Evolutionary conservation across 1,140 invertebrate species (phyloP), one percentile per base, ranked within the genome.

Genomic region (Colletes latitarsis): DNA sequence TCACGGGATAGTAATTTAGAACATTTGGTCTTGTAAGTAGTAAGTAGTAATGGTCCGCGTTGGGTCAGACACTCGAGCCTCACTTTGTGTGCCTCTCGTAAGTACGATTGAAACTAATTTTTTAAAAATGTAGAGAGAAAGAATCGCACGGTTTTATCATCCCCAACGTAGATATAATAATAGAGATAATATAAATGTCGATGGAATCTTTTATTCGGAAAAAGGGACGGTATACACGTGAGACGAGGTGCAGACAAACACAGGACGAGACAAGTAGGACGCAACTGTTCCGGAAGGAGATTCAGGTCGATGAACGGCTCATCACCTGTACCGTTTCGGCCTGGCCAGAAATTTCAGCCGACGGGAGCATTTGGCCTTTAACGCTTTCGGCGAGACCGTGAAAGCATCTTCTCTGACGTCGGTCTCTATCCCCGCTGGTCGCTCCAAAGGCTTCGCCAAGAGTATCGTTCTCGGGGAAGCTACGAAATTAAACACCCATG

Each of bases 361-460:
- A 55, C 69, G 77, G 15, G 86, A 74, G 70, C 91, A 92, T 52
- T 62, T 85, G 19, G 92, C 90, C 69, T 88, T 89, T 69, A 93
- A 70, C 8, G 92, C 92, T 57, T 10, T 46, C 14, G 86, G 88
- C 19, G 88, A 83, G 2, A 93, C 92, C 0, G 69, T 89, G 74
- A 93, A 92, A 9, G 92, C 91, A 57, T 92, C 82, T 41, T 92
- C 89, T 9, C 88, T 88, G 5, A 92, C 60, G 82, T 93, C 91
- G n/a, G 88, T 91, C 78, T 92, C 89, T 3, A 82, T 83, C 55
- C 91, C 91, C 4, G 88, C 69, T 0, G 88, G 89, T 53, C 90
- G 87, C 14, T 71, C 64, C 3, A 66, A 80, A 0, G 86, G 88
- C 19, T 83, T 85, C 43, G 92, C 89, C 41, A 93, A 71, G n/a